Conservation (phyloP, 2,888 invertebrate species). For the Euplexia lucipara region DNA sequence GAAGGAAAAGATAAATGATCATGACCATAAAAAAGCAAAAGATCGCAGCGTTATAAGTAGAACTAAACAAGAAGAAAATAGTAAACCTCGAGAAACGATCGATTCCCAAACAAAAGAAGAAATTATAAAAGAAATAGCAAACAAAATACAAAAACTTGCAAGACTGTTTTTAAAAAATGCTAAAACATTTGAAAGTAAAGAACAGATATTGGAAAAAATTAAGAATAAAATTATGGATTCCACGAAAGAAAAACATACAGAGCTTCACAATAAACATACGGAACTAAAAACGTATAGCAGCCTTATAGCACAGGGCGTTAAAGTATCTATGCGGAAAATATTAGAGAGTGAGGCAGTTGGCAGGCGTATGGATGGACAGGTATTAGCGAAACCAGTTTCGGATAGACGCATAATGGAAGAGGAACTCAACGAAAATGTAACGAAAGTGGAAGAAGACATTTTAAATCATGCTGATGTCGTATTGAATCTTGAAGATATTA, state of each 20-base stretch:
- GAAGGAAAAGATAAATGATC: conserved; percentile 1
- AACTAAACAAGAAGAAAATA: conserved; percentile 8
- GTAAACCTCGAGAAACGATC: conserved; percentile 1
- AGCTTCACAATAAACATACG: conserved; percentile 58
- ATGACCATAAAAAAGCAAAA: neutral
- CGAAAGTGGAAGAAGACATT: neutral
- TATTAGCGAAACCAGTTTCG: conserved; percentile 1
- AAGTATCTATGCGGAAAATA: conserved; percentile 60
- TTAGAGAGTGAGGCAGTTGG: conserved; percentile 17
- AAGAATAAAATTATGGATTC: conserved; percentile 61
- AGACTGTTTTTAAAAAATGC: conserved; percentile 61
- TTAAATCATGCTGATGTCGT: conserved; percentile 7
- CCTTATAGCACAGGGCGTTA: conserved; percentile 65
- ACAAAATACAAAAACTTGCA: conserved; percentile 70
- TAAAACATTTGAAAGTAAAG: conserved; percentile 64
- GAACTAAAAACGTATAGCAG: conserved; percentile 67
- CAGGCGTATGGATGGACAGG: conserved; percentile 35
- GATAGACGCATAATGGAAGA: neutral
- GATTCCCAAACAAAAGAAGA: conserved; percentile 44
- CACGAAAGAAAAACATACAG: conserved; percentile 58
- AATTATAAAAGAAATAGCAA: conserved; percentile 63
- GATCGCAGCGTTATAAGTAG: conserved; percentile 20
- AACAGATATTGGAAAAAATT: conserved; percentile 65
- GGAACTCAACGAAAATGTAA: neutral
- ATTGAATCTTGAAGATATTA: conserved; percentile 44